phyloP scores from a whole-genome alignment of 2,888 invertebrate species.

The Anoplius nigerrimus region DNA sequence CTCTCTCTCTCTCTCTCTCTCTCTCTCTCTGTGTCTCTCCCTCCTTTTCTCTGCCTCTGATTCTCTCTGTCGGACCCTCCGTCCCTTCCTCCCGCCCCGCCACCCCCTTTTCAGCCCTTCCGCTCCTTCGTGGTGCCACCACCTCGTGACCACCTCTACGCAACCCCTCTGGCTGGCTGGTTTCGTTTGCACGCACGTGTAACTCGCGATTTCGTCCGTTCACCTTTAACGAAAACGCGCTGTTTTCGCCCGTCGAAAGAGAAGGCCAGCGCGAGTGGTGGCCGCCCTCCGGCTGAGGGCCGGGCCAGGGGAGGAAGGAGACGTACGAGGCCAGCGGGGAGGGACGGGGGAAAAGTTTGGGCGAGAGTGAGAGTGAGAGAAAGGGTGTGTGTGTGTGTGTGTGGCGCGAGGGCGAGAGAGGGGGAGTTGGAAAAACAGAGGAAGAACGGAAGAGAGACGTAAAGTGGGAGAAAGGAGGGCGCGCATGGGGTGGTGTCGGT shows the following conservation, averaged over 20 bases:
- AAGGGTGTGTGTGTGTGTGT: conserved; percentile 1
- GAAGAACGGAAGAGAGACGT: not conserved
- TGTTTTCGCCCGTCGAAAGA: conserved; percentile 43
- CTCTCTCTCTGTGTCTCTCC: not conserved
- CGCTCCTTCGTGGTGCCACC: conserved; percentile 5
- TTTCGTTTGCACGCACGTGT: conserved; percentile 55
- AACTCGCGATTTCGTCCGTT: conserved; percentile 59
- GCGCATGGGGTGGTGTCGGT: not conserved
- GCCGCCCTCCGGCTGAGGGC: too few relatives aligned
- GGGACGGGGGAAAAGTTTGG: not conserved
- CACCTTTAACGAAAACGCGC: conserved; percentile 63
- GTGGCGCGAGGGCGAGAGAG: conserved; percentile 2
- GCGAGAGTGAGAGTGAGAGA: conserved; percentile 8
- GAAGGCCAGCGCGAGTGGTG: not conserved
- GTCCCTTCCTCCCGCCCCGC: conserved; percentile 14
- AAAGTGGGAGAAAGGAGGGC: not conserved
- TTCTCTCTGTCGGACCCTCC: conserved; percentile 34
- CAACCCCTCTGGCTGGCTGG: conserved; percentile 18
- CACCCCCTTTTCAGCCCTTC: not conserved
- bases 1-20: not conserved
- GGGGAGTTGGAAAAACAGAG: conserved; percentile 5
- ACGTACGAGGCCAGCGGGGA: conserved; percentile 21
- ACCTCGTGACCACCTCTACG: not conserved
- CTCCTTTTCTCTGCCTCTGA: too few relatives aligned
- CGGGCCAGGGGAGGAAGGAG: conserved; percentile 26